Percentiles rank a stretch among this genome's conserved stretches.
phyloP scores from a whole-genome alignment of 2,113 vertebrate genomes.

The Lagopus muta region DNA sequence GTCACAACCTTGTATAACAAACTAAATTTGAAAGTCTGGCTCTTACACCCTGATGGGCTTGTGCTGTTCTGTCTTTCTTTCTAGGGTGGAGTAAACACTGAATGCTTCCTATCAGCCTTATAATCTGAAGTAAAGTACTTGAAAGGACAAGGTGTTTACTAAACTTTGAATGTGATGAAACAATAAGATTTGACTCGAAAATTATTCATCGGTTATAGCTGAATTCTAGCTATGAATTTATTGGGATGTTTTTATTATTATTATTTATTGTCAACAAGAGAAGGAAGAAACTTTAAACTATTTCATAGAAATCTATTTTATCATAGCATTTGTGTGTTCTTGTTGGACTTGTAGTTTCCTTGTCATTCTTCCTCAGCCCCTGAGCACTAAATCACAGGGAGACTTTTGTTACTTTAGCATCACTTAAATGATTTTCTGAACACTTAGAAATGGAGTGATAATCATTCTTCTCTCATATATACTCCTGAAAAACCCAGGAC shows the following conservation, averaged over 20 bases:
- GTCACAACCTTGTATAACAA: background rate
- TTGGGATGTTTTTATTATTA: background rate
- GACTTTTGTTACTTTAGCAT: slow-evolving; percentile 49
- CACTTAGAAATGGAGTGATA: slow-evolving; percentile 52
- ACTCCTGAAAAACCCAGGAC: slow-evolving; percentile 21
- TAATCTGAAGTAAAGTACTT: background rate
- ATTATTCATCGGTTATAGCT: background rate
- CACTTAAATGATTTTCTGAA: slow-evolving; percentile 58
- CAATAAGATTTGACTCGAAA: background rate
- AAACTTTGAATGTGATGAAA: background rate
- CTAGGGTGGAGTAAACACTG: background rate
- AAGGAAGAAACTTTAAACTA: background rate
- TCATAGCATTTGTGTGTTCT: background rate
- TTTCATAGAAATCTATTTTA: background rate
- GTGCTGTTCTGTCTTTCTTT: background rate
- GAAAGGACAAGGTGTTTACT: background rate
- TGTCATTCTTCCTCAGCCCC: background rate
- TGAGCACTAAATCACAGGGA: slow-evolving; percentile 13
- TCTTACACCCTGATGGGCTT: background rate
- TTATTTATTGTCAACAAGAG: slow-evolving; percentile 21
- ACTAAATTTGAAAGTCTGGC: background rate
- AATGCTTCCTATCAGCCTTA: background rate
- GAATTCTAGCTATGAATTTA: background rate
- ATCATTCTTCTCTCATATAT: slow-evolving; percentile 24
- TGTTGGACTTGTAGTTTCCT: slow-evolving; percentile 25